Evolutionary conservation across 2,797 vertebrate species (phyloP).

Genomic region (Macroramphosus scolopax): DNA sequence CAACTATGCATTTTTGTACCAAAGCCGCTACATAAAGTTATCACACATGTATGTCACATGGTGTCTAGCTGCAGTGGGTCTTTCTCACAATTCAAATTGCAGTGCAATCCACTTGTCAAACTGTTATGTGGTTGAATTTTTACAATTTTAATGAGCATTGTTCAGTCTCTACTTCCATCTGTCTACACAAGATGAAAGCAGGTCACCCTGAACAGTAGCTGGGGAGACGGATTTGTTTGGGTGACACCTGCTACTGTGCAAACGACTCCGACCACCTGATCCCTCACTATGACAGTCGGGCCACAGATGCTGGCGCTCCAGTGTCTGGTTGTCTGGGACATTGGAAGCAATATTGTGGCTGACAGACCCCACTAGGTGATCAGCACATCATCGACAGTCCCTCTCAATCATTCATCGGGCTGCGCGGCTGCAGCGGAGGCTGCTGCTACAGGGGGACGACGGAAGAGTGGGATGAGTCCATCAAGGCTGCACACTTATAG

Average conservation of each 20-base stretch:
- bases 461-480: conserved; percentile 40
- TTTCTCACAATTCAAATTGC: too few relatives aligned
- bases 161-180: too few relatives aligned
- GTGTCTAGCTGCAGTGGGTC: too few relatives aligned
- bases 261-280: conserved; percentile 20
- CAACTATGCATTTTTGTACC: too few relatives aligned
- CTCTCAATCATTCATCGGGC: conserved; percentile 61
- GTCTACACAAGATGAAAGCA: too few relatives aligned
- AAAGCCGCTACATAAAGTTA: too few relatives aligned
- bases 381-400: conserved; percentile 55
- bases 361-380: conserved; percentile 66
- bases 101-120: too few relatives aligned
- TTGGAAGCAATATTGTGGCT: conserved; percentile 63
- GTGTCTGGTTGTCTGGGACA: conserved; percentile 46
- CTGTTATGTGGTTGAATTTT: too few relatives aligned
- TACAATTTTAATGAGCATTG: too few relatives aligned
- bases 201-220: not conserved
- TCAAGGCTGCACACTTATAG: conserved; percentile 54
- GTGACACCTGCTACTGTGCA: too few relatives aligned
- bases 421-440: conserved; percentile 19
- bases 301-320: conserved; percentile 41
- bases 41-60: too few relatives aligned
- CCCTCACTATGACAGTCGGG: conserved; percentile 25
- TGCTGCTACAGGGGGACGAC: conserved; percentile 27
- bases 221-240: too few relatives aligned